Evolutionary conservation across 2,888 invertebrate species (phyloP).

Genomic region (Chydorus sphaericus): DNA sequence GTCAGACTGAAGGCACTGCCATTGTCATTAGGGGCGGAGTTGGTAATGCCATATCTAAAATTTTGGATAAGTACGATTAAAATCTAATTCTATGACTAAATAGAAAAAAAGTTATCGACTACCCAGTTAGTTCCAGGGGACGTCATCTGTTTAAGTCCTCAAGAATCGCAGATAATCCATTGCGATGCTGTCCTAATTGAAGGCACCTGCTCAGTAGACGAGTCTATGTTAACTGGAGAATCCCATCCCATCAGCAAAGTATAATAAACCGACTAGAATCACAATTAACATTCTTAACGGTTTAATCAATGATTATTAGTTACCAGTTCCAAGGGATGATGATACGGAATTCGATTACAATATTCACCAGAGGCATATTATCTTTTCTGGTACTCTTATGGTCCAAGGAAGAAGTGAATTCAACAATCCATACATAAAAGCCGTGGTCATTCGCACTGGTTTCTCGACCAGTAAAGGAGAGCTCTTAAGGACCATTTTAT

Average conservation of each 20-base stretch:
- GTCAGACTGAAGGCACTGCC: slow-evolving; percentile 28
- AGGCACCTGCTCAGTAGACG: slow-evolving; percentile 35
- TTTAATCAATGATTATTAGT: slow-evolving; percentile 18
- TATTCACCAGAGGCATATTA: slow-evolving; percentile 22
- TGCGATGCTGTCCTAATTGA: slow-evolving; percentile 35
- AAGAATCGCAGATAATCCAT: slow-evolving; percentile 28
- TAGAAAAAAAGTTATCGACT: slow-evolving; percentile 24
- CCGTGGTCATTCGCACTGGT: slow-evolving; percentile 40
- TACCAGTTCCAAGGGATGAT: slow-evolving; percentile 20
- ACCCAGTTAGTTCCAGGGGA: slow-evolving; percentile 34
- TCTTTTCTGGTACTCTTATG: slow-evolving; percentile 26
- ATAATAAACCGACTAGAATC: no score
- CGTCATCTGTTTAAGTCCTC: slow-evolving; percentile 29
- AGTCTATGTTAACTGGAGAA: slow-evolving; percentile 35
- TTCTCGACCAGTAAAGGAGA: slow-evolving; percentile 63
- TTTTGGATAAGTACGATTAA: background rate
- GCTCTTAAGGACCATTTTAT: slow-evolving; percentile 60
- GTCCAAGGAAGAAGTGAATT: slow-evolving; percentile 22
- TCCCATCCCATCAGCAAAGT: slow-evolving; percentile 24
- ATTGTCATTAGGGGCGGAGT: slow-evolving; percentile 26
- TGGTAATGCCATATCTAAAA: no score
- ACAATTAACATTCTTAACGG: no score
- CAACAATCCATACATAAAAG: slow-evolving; percentile 27
- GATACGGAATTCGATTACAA: slow-evolving; percentile 20
- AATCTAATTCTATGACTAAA: background rate